A percentile compares a stretch with the other conserved stretches of the same genome.
phyloP scores from a whole-genome alignment of 2,113 vertebrate species.

The cat (Felis catus) region DNA sequence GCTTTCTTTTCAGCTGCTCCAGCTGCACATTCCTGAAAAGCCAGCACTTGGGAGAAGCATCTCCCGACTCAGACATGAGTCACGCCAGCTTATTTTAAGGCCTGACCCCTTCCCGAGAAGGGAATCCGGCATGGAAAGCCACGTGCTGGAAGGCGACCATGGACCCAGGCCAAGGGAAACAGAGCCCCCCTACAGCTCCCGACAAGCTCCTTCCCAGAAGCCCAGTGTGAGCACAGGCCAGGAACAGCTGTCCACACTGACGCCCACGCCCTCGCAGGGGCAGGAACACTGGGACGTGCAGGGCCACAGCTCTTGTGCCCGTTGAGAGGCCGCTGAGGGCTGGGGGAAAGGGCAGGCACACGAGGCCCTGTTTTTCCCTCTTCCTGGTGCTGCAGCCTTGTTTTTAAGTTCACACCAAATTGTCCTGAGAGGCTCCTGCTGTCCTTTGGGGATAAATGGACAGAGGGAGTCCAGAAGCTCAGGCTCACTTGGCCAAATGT shows the following conservation, averaged over 20 bases:
- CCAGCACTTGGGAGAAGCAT: background rate
- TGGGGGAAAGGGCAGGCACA: no score
- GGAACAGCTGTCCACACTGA: background rate
- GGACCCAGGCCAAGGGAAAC: constrained; percentile 33
- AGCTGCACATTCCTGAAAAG: constrained; percentile 66
- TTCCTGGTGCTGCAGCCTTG: background rate
- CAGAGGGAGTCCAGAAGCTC: background rate
- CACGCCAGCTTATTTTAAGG: constrained; percentile 56
- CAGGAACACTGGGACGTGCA: fast-evolving
- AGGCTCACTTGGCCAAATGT: background rate
- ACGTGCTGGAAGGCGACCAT: constrained; percentile 39
- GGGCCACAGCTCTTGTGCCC: background rate
- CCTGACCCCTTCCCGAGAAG: constrained; percentile 63
- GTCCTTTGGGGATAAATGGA: constrained; percentile 39
- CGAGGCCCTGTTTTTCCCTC: no score
- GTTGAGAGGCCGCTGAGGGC: background rate
- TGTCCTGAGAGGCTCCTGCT: background rate
- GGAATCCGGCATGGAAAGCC: constrained; percentile 50
- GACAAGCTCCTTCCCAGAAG: background rate
- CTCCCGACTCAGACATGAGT: constrained; percentile 63
- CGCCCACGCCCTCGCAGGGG: fast-evolving
- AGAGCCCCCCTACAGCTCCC: background rate
- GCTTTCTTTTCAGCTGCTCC: background rate
- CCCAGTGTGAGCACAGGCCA: background rate
- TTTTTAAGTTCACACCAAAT: background rate